These are phyloP conservation scores for Salarias fasciatus DNA, from an alignment of 2,797 vertebrate genomes.

Conservation along the genomic window DNA sequence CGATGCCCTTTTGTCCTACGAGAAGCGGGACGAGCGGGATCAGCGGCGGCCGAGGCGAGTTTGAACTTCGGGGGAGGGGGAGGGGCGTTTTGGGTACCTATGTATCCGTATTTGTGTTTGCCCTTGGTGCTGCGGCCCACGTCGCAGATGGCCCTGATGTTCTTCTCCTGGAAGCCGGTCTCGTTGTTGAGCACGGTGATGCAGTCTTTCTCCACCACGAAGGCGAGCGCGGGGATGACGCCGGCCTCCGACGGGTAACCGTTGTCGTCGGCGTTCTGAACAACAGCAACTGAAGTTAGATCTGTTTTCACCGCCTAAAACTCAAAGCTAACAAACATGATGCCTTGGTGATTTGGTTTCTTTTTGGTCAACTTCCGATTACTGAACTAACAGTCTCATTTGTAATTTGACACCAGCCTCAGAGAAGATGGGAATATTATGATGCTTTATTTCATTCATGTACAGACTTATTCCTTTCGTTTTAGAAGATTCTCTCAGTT, in stretches of 20 bases:
- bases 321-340: too few species aligned
- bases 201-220: conserved; percentile 81
- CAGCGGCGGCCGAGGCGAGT: neutral
- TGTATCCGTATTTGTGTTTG: conserved; percentile 86
- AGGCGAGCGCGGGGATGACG: conserved; percentile 75
- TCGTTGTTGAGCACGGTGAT: conserved; percentile 85
- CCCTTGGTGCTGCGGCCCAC: conserved; percentile 87
- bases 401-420: too few species aligned
- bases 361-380: too few species aligned
- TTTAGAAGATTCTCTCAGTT: too few species aligned
- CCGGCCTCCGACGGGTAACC: conserved; percentile 63
- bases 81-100: conserved; percentile 65
- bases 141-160: conserved; percentile 84
- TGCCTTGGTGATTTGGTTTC: too few species aligned
- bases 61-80: too few species aligned
- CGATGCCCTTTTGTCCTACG: conserved; percentile 86
- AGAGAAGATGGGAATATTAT: too few species aligned
- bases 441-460: too few species aligned
- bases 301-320: too few species aligned
- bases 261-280: conserved; percentile 87
- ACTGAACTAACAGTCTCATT: too few species aligned
- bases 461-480: too few species aligned
- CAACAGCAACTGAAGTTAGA: neutral
- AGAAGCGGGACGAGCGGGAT: neutral
- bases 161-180: conserved; percentile 81